Base-by-base conservation (phyloP, 53 echinoderm and acorn worm species). In the Patiria pectinifera region DNA sequence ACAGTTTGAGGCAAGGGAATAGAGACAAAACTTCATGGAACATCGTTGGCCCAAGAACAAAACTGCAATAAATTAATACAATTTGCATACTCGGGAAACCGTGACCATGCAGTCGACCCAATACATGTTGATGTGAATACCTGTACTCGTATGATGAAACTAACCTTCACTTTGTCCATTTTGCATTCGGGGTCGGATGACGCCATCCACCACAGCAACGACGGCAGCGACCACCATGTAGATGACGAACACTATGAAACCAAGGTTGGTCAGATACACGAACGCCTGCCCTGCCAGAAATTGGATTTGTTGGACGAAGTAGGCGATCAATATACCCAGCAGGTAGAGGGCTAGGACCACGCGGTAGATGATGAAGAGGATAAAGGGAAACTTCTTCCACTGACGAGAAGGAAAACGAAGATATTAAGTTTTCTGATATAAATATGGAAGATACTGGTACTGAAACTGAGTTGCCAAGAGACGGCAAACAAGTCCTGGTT, bases 201-300 rank as follows among this genome's bases (percentile, higher is more conserved):
- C n/a, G 6, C 80, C 82, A 83, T 96, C 93, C 21, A 93, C 59
- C 7, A 93, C 58, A 58, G 89, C 95, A 49, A 92, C 91, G 21
- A 84, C 25, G 18, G 19, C 83, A 35, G 95, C 93, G 10, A 88
- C 46, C 26, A 72, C 79, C 48, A 95, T n/a, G 78, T 95, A 97
- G 69, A 91, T 11, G 4, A 88, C 86, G 59, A 95, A 91, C 2
- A 93, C 53, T 4, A 97, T 89, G 75, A 91, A 94, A 14, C 93
- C 91, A 70, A 92, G 94, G 92, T 95, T 84, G 88, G 97, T 95
- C 23, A 97, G 93, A 69, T 94, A 97, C 24, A 97, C 88, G 58
- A 97, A 90, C 66, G 76, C 91, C 2, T 88, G 92, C 16, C 71
- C 83, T 5, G 59, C 48, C 1, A 78, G 84, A 6, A 59, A 0